Evolutionary conservation across 2,797 vertebrate species (phyloP).

Genomic region (Pipistrellus pygmaeus): DNA sequence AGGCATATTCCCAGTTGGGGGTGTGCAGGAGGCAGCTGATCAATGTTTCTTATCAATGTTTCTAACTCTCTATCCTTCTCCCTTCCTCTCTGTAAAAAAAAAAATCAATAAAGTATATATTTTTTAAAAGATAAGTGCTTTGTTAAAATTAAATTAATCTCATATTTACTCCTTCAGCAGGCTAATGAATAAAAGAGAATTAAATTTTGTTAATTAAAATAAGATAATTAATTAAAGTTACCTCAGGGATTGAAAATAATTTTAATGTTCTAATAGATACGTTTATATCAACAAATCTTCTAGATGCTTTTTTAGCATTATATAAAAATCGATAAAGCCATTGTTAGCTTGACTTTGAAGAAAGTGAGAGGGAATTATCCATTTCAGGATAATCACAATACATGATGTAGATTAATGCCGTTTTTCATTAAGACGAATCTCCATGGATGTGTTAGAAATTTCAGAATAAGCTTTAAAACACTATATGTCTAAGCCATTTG

Average conservation of each 20-base stretch:
- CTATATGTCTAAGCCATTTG: slow-evolving; percentile 75
- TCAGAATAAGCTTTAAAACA: slow-evolving; percentile 70
- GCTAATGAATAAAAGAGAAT: slow-evolving; percentile 88
- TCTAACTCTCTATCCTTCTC: too few relatives aligned
- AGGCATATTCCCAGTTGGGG: too few relatives aligned
- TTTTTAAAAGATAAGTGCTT: slow-evolving; percentile 78
- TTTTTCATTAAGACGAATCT: slow-evolving; percentile 78
- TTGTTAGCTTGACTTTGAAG: slow-evolving; percentile 76
- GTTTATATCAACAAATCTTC: slow-evolving; percentile 83
- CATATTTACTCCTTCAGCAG: slow-evolving; percentile 85
- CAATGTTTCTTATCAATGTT: too few relatives aligned
- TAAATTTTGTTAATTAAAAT: slow-evolving; percentile 89
- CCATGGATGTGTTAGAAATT: slow-evolving; percentile 69
- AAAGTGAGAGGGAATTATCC: slow-evolving; percentile 63
- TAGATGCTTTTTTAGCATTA: slow-evolving; percentile 78
- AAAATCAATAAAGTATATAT: too few relatives aligned
- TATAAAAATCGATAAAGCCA: slow-evolving; percentile 68
- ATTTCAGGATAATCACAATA: slow-evolving; percentile 71
- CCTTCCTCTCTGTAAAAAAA: too few relatives aligned
- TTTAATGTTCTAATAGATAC: slow-evolving; percentile 87
- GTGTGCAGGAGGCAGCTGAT: too few relatives aligned
- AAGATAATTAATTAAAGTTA: slow-evolving; percentile 71
- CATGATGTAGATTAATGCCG: slow-evolving; percentile 58
- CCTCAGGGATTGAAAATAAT: slow-evolving; percentile 88
- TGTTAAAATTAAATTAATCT: slow-evolving; percentile 86